phyloP scores from a whole-genome alignment of 2,888 invertebrate species.

The Sericinus montela region DNA sequence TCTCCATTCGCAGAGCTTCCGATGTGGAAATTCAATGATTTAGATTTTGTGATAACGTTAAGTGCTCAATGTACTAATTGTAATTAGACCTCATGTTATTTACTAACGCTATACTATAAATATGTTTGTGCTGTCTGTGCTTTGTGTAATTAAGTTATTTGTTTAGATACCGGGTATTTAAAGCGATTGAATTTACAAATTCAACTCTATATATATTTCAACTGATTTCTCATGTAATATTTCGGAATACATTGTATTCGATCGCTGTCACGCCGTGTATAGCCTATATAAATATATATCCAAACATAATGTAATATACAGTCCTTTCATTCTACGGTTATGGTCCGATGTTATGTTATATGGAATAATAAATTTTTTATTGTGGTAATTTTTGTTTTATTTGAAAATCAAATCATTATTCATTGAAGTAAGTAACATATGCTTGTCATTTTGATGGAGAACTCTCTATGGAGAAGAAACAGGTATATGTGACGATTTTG shows the following conservation, averaged over 20 bases:
- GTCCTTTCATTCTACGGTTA: slow-evolving; percentile 63
- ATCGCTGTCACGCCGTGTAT: slow-evolving; percentile 28
- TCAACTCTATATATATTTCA: background rate
- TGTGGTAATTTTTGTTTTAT: slow-evolving; percentile 54
- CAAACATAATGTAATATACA: slow-evolving; percentile 54
- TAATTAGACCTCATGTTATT: background rate
- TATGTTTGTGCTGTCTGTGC: background rate
- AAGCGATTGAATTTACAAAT: background rate
- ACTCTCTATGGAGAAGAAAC: too few species aligned
- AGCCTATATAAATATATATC: slow-evolving; percentile 40
- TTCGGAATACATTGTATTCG: background rate
- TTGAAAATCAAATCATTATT: too few species aligned
- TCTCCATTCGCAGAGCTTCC: slow-evolving; percentile 22
- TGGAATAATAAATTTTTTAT: slow-evolving; percentile 76
- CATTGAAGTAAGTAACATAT: too few species aligned
- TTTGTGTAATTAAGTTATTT: background rate
- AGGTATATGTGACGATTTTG: too few species aligned
- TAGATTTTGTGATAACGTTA: slow-evolving; percentile 5
- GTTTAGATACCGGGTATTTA: background rate
- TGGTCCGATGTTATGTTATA: slow-evolving; percentile 75
- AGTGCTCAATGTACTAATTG: slow-evolving; percentile 6
- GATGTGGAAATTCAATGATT: slow-evolving; percentile 6
- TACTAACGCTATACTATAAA: background rate
- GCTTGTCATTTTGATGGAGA: too few species aligned
- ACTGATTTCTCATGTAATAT: slow-evolving; percentile 9